phyloP scores from a whole-genome alignment of 2,888 invertebrate species.

The Perizoma flavofasciatum region DNA sequence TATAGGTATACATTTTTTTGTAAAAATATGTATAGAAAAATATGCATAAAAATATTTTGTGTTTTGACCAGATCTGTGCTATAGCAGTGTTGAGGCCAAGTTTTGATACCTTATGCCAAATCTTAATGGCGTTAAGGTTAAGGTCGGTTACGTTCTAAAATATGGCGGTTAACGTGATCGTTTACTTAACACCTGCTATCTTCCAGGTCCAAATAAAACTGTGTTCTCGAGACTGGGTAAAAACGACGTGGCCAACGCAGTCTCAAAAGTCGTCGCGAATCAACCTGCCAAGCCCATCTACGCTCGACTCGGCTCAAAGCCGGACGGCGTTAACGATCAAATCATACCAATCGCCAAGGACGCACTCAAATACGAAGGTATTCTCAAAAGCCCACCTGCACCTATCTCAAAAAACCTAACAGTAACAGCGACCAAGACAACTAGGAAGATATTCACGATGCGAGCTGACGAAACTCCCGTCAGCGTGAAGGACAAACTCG shows the following conservation, averaged over 20 bases:
- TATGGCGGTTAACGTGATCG: too few species aligned
- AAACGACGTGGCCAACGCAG: conserved; percentile 46
- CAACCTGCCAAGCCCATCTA: conserved; percentile 64
- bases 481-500: conserved; percentile 71
- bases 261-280: conserved; percentile 32
- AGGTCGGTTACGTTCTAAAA: too few species aligned
- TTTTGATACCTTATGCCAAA: too few species aligned
- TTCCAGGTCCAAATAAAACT: conserved; percentile 56
- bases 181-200: neutral
- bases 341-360: conserved; percentile 62
- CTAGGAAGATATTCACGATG: conserved; percentile 74
- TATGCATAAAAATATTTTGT: too few species aligned
- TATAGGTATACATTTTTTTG: too few species aligned
- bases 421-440: conserved; percentile 61
- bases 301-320: conserved; percentile 68
- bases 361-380: conserved; percentile 77
- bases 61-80: too few species aligned
- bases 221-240: conserved; percentile 75
- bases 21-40: too few species aligned
- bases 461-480: conserved; percentile 73
- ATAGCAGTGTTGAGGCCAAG: too few species aligned
- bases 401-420: conserved; percentile 54
- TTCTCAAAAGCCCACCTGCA: conserved; percentile 59
- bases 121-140: too few species aligned
- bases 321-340: conserved; percentile 30